A percentile compares a stretch with the other conserved stretches of the same genome.
phyloP scores from a whole-genome alignment of 2,888 invertebrate species.

The Drosophila parthenogenetica region DNA sequence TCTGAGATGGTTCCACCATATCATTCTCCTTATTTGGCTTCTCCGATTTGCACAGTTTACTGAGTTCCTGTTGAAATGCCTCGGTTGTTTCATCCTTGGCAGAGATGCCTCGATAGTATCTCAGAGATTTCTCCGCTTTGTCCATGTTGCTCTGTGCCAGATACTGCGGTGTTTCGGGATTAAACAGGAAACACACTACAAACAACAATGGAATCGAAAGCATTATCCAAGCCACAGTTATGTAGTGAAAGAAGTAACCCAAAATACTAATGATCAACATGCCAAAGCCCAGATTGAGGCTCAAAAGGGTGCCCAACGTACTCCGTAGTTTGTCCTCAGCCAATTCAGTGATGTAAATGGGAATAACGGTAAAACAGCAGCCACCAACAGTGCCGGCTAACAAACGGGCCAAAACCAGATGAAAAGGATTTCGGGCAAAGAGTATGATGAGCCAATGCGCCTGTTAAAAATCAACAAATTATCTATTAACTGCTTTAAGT shows the following conservation, averaged over 20 bases:
- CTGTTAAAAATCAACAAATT: neutral
- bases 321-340: slow-evolving; percentile 79
- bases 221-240: slow-evolving; percentile 63
- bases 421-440: slow-evolving; percentile 60
- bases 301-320: slow-evolving; percentile 76
- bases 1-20: neutral
- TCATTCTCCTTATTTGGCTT: neutral
- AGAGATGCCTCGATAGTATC: slow-evolving; percentile 25
- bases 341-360: slow-evolving; percentile 78
- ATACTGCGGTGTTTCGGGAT: slow-evolving; percentile 32
- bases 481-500: neutral
- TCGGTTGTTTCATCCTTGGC: neutral
- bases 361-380: slow-evolving; percentile 67
- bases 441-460: slow-evolving; percentile 58
- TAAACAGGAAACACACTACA: slow-evolving; percentile 15
- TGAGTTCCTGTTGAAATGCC: slow-evolving; percentile 23
- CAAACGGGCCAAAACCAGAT: slow-evolving; percentile 61
- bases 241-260: slow-evolving; percentile 70
- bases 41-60: slow-evolving; percentile 11
- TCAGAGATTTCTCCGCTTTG: slow-evolving; percentile 22
- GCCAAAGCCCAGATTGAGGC: slow-evolving; percentile 73
- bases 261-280: slow-evolving; percentile 69
- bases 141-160: slow-evolving; percentile 3
- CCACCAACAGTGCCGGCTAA: slow-evolving; percentile 71
- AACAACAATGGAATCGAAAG: slow-evolving; percentile 63